Percentiles rank a stretch among this genome's conserved stretches.
phyloP scores from a whole-genome alignment of 2,888 invertebrate species.

The Anarsia innoxiella region DNA sequence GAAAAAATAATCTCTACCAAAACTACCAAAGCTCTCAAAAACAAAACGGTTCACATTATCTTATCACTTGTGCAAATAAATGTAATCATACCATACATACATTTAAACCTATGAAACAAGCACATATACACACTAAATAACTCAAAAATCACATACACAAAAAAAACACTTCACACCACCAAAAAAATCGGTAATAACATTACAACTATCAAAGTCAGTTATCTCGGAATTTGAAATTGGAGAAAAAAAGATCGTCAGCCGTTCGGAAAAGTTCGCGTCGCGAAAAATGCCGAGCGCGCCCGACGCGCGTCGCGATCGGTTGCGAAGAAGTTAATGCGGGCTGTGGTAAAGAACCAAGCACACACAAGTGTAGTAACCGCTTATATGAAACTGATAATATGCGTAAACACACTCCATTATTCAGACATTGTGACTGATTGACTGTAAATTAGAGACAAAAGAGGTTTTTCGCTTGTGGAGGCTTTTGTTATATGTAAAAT shows the following conservation, averaged over 20 bases:
- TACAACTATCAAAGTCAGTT: not conserved
- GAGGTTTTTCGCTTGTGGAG: too few relatives aligned
- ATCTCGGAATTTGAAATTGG: not conserved
- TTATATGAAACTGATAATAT: constrained; percentile 15
- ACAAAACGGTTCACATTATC: too few relatives aligned
- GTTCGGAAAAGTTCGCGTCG: constrained; percentile 38
- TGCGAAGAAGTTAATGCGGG: constrained; percentile 52
- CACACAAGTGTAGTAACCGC: constrained; percentile 30
- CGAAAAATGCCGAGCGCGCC: constrained; percentile 52
- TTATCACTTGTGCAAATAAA: constrained; percentile 14
- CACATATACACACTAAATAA: constrained; percentile 1
- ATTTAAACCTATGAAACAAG: too few relatives aligned
- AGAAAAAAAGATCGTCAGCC: constrained; percentile 18
- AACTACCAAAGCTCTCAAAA: too few relatives aligned
- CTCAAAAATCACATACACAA: not conserved
- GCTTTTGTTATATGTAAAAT: too few relatives aligned
- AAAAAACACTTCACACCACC: constrained; percentile 33
- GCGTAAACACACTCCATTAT: constrained; percentile 5
- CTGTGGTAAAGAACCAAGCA: constrained; percentile 39
- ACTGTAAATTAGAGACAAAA: not conserved
- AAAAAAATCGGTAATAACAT: constrained; percentile 3
- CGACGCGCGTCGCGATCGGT: constrained; percentile 62
- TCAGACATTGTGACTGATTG: not conserved
- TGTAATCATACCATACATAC: constrained; percentile 10
- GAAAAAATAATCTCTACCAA: too few relatives aligned